Percentiles rank a stretch among this genome's conserved stretches.
phyloP scores from a whole-genome alignment of 1,140 invertebrate genomes.

The Drosophila murphyi region DNA sequence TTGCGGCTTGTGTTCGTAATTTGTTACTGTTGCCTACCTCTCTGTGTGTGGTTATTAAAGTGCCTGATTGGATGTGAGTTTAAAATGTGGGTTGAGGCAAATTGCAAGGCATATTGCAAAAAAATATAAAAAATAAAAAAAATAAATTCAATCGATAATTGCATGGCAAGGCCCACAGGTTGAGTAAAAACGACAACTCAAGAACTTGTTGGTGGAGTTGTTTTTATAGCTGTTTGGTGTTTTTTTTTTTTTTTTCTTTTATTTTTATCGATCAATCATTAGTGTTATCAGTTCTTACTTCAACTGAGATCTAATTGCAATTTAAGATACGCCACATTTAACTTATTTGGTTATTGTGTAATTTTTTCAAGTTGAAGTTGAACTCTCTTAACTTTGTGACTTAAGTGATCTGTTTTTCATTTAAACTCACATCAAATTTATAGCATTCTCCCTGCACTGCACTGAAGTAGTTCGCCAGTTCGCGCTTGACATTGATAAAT shows the following conservation, averaged over 20 bases:
- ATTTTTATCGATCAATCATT: too few species aligned
- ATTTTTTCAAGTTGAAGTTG: slow-evolving; percentile 1
- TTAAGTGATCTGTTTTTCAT: slow-evolving; percentile 18
- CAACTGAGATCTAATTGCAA: too few species aligned
- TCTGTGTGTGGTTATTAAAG: slow-evolving; percentile 50
- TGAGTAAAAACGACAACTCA: slow-evolving; percentile 26
- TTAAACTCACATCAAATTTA: slow-evolving; percentile 22
- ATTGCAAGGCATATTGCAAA: slow-evolving; percentile 42
- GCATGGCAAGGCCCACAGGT: slow-evolving; percentile 42
- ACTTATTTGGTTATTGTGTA: slow-evolving; percentile 1
- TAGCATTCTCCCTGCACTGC: background rate
- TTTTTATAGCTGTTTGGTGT: slow-evolving; percentile 7
- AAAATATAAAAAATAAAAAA: too few species aligned
- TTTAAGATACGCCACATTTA: background rate
- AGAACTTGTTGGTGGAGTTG: slow-evolving; percentile 26
- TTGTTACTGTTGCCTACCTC: slow-evolving; percentile 45
- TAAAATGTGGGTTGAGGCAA: slow-evolving; percentile 67
- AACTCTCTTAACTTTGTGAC: background rate
- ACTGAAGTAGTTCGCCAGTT: too few species aligned
- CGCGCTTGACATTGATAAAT: slow-evolving; percentile 37
- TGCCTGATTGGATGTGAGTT: slow-evolving; percentile 68
- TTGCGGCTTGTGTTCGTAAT: slow-evolving; percentile 59
- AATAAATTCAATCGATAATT: slow-evolving; percentile 33
- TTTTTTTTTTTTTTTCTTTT: background rate
- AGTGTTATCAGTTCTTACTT: too few species aligned